Base-by-base conservation (phyloP, 2,113 vertebrate genomes). In the Perca schrenkii region DNA sequence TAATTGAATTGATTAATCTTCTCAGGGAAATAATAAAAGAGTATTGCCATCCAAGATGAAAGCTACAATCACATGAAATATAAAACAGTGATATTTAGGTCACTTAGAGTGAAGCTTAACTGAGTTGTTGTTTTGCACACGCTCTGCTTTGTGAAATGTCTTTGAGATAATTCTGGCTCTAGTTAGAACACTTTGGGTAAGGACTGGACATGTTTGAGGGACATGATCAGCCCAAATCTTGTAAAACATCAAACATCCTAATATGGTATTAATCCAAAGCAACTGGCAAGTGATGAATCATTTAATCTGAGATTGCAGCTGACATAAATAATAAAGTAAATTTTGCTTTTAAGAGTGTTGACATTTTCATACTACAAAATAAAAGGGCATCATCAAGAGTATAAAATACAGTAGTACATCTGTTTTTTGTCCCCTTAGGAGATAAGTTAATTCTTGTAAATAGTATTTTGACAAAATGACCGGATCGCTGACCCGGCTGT, bases 171-270 rank as follows among this genome's bases (percentile, higher is more conserved):
- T 68, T 80, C 63, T 84, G 84, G 82, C 77, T 72, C 54, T 17
- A 22, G 46, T 61, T 40, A 2, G 12, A 87, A 79, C 28, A 61
- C 83, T 73, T 53, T 53, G 22, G 61, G 58, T 50, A 36, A 75
- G 15, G 15, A 79, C 11, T 53, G 75, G 79, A 65, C 66, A 62
- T 71, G 53, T 78, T 87, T 80, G 78, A 53, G 25, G 79, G 56
- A 77, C 71, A 61, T 53, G 63, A 87, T 80, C 68, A 74, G 80
- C 85, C 79, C 74, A 82, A 81, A 61, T 67, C 64, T 74, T 80
- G 87, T 87, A 86, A 43, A 89, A 84, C 28, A 88, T 89, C 79
- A 90, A 94, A 90, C 83, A 90, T 81, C 54, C 21, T 77, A 31
- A 50, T 84, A 53, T 74, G 83, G 66, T 90, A 74, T 82, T 83